A percentile compares a stretch with the other conserved stretches of the same genome.
phyloP scores from a whole-genome alignment of 2,113 vertebrate species.

The Heterotilapia buettikoferi region DNA sequence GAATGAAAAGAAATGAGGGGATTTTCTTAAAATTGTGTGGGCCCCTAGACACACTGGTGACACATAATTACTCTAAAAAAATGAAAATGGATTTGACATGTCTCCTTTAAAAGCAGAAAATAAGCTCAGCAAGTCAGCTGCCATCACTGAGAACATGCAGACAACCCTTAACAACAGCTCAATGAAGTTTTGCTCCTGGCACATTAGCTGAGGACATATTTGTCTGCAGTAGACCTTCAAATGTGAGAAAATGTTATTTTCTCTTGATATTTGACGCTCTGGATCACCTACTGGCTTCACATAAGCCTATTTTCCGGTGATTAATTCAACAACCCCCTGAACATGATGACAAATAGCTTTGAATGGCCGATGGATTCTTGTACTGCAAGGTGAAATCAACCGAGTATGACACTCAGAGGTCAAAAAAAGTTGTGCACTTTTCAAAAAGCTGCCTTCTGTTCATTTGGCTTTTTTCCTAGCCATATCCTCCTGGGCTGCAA shows the following conservation, averaged over 20 bases:
- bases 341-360: not conserved
- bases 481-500: slow-evolving; percentile 18
- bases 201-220: not conserved
- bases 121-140: not conserved
- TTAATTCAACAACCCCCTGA: not conserved
- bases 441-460: not conserved
- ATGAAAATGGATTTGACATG: not conserved
- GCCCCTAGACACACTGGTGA: not conserved
- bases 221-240: not conserved
- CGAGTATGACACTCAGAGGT: not conserved
- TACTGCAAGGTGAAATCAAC: not conserved
- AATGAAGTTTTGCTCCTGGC: not conserved
- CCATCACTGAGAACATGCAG: not conserved
- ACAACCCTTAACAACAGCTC: not conserved
- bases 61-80: not conserved
- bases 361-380: not conserved
- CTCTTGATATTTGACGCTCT: not conserved
- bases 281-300: not conserved
- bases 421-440: not conserved
- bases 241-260: not conserved
- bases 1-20: not conserved
- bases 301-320: slow-evolving; percentile 8
- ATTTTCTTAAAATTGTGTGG: not conserved
- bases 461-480: slow-evolving; percentile 18
- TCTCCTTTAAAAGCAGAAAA: not conserved